phyloP scores from a whole-genome alignment of 2,113 vertebrate genomes.

The Platichthys stellatus region DNA sequence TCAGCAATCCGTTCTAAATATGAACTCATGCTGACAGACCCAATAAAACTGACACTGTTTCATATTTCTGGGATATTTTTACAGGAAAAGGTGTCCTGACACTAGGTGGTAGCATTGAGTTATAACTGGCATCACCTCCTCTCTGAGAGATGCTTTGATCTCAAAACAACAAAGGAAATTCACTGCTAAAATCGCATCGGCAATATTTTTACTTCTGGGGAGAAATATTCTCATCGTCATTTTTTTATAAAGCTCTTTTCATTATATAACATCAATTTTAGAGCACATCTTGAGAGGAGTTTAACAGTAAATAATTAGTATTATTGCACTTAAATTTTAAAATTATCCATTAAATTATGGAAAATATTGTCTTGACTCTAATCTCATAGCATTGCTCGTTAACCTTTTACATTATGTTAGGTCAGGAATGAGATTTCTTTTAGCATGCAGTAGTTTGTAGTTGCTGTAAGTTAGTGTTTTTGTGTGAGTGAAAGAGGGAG shows the following conservation, averaged over 20 bases:
- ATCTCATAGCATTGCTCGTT: too few relatives aligned
- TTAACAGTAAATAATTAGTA: background rate
- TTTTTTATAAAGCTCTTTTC: background rate
- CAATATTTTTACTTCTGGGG: background rate
- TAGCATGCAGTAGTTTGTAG: background rate
- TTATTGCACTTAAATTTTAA: background rate
- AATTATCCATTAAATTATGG: too few relatives aligned
- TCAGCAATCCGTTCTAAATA: conserved; percentile 24
- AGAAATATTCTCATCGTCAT: background rate
- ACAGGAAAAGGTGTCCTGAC: conserved; percentile 6
- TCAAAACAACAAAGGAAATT: conserved; percentile 31
- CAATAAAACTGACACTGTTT: background rate
- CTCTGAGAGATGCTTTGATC: conserved; percentile 2
- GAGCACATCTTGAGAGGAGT: background rate
- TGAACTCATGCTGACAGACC: conserved; percentile 14
- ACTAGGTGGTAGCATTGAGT: conserved; percentile 83
- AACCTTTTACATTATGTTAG: too few relatives aligned
- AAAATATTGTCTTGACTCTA: too few relatives aligned
- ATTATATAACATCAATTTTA: background rate
- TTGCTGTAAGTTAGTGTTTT: background rate
- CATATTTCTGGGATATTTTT: background rate
- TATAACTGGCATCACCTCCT: conserved; percentile 25
- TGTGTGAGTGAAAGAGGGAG: too few relatives aligned
- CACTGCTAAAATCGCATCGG: background rate
- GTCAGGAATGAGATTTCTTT: background rate